A percentile compares a stretch with the other conserved stretches of the same genome.
phyloP scores from a whole-genome alignment of 2,888 invertebrate genomes.

The Cephus spinipes region DNA sequence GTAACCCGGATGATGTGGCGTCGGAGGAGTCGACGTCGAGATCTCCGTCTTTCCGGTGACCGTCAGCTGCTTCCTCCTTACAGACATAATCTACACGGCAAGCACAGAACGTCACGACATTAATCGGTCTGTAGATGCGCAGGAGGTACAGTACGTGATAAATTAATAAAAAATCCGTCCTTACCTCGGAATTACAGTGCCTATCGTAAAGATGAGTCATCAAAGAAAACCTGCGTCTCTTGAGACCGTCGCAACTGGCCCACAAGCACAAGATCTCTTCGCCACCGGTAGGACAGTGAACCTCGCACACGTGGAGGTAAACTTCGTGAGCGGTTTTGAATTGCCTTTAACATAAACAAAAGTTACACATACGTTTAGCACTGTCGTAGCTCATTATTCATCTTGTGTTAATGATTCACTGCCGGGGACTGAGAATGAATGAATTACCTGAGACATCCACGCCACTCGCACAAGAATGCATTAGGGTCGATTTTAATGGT shows the following conservation, averaged over 20 bases:
- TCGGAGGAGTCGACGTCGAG: conserved; percentile 67
- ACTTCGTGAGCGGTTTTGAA: conserved; percentile 83
- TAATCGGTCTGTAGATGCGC: not conserved
- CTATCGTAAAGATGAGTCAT: conserved; percentile 97
- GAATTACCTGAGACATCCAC: conserved; percentile 78
- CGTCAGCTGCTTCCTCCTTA: conserved; percentile 60
- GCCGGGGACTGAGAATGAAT: not conserved
- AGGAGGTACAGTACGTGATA: not conserved
- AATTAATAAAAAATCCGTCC: conserved; percentile 22
- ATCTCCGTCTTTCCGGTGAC: conserved; percentile 62
- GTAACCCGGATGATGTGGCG: conserved; percentile 84
- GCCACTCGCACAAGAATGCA: conserved; percentile 87
- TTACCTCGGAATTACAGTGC: conserved; percentile 87
- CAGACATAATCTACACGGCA: conserved; percentile 52
- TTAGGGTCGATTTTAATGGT: conserved; percentile 64
- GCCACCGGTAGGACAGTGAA: conserved; percentile 80
- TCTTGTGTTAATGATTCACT: not conserved
- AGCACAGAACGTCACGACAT: not conserved
- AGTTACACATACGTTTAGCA: not conserved
- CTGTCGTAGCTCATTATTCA: not conserved
- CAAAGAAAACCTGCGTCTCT: conserved; percentile 90
- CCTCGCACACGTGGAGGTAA: conserved; percentile 87
- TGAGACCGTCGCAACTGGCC: conserved; percentile 91
- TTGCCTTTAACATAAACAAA: conserved; percentile 68
- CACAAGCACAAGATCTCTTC: conserved; percentile 90